Evolutionary conservation across 2,888 invertebrate species (phyloP).

Genomic region (Dicycla oo): DNA sequence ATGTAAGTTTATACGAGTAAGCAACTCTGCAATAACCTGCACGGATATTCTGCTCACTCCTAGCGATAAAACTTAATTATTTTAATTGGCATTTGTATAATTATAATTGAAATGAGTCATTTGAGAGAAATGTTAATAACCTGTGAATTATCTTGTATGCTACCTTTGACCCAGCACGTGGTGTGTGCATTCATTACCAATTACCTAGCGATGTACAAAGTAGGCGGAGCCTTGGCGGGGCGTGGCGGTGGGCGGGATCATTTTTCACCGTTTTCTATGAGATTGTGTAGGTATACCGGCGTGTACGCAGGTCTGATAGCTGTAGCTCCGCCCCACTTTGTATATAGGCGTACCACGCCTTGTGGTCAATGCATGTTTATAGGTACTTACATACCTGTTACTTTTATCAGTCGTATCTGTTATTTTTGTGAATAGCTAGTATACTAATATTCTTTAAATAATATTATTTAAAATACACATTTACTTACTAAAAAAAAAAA

Average conservation of each 20-base stretch:
- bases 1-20: not conserved
- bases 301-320: conserved; percentile 25
- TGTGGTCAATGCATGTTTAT: not conserved
- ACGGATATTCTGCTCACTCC: conserved; percentile 11
- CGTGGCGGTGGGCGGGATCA: conserved; percentile 23
- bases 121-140: conserved; percentile 34
- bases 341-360: conserved; percentile 24
- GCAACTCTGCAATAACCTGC: conserved; percentile 22
- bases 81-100: conserved; percentile 25
- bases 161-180: conserved; percentile 36
- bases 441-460: not conserved
- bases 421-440: not conserved
- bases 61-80: conserved; percentile 20
- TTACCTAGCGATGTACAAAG: conserved; percentile 3
- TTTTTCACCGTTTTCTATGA: conserved; percentile 17
- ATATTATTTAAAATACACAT: not conserved
- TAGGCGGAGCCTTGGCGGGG: conserved; percentile 29
- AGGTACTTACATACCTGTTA: conserved; percentile 6
- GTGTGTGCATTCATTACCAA: conserved; percentile 4
- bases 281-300: conserved; percentile 8
- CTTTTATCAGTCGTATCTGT: conserved; percentile 5
- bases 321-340: conserved; percentile 26
- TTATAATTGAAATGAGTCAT: conserved; percentile 23
- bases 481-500: not conserved
- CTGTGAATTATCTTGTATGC: conserved; percentile 27